Percentiles rank a stretch among this genome's conserved stretches.
phyloP scores from a whole-genome alignment of 2,888 invertebrate genomes.

The Heliconius sara region DNA sequence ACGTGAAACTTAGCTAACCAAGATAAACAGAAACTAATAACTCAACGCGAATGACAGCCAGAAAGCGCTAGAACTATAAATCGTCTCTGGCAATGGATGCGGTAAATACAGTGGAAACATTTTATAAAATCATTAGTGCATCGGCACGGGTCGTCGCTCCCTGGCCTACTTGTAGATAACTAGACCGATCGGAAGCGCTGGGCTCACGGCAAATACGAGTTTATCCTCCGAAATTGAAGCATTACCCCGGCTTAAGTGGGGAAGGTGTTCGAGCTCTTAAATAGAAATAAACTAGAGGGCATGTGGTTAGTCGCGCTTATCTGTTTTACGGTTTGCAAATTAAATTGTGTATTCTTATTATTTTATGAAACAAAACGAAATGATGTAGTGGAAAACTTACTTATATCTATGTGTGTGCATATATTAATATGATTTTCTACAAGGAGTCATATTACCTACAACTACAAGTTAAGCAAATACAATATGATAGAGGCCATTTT shows the following conservation, averaged over 20 bases:
- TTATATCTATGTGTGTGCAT: no score
- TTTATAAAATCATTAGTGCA: constrained; percentile 49
- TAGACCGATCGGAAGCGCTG: constrained; percentile 33
- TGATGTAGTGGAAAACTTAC: no score
- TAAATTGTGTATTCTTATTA: neutral
- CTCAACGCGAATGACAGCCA: constrained; percentile 19
- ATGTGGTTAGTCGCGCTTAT: neutral
- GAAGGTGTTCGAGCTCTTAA: constrained; percentile 25
- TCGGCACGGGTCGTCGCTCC: constrained; percentile 47
- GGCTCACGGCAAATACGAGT: constrained; percentile 39
- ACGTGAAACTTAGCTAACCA: neutral
- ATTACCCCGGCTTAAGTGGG: constrained; percentile 32
- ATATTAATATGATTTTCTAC: no score
- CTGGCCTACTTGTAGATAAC: constrained; percentile 49
- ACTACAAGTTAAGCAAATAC: no score
- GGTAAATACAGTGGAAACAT: constrained; percentile 23
- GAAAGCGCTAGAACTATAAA: constrained; percentile 24
- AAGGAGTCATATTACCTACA: no score
- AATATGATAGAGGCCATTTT: no score
- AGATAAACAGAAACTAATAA: constrained; percentile 18
- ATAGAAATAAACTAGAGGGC: constrained; percentile 7
- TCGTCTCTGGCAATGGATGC: constrained; percentile 23
- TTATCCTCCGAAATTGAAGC: constrained; percentile 42
- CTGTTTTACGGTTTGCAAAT: neutral
- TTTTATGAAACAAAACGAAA: neutral